Evolutionary conservation across 1,140 invertebrate species (phyloP), one percentile per base, ranked within the genome.

Genomic region (Bicyclus anynana): DNA sequence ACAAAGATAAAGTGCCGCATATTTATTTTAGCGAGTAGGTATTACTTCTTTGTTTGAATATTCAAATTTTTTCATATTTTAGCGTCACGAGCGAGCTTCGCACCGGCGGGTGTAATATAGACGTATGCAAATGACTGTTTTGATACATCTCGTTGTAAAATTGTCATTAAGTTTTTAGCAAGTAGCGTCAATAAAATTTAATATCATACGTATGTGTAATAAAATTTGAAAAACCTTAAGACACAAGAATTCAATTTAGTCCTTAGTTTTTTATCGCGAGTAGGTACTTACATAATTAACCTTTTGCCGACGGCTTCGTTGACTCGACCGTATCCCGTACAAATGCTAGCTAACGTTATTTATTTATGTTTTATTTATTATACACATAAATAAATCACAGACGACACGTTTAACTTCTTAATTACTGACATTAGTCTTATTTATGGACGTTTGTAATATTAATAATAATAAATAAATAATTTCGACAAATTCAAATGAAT

Each of bases 171-270:
- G 37, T 20, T 72, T 69, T 72, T 69, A 69, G 62, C 70, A 59
- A 65, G 67, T 67, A 60, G 52, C 50, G 14, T 65, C 54, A 62
- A 63, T 73, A 67, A 69, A 69, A 60, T 53, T 66, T 60, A 62
- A 58, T 64, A 69, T 35, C 29, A 54, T 54, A 38, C 57, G 44
- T 53, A 53, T 51, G 67, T 69, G 47, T 62, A 65, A 67, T 72
- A 69, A 67, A 69, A 62, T 55, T 69, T 61, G 53, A 53, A 46
- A 58, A 62, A 64, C 26, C 58, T 64, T 67, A 42, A 65, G 53
- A 73, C 64, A 67, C 40, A 59, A 67, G 62, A 62, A 70, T 60
- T 70, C 59, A 69, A 73, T 70, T 73, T 66, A 55, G 21, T 44
- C 35, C 55, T 66, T 57, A 52, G 51, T 64, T 65, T 59, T 67